Conservation (phyloP, 2,113 vertebrate genomes). For the Lophotis ruficrista region DNA sequence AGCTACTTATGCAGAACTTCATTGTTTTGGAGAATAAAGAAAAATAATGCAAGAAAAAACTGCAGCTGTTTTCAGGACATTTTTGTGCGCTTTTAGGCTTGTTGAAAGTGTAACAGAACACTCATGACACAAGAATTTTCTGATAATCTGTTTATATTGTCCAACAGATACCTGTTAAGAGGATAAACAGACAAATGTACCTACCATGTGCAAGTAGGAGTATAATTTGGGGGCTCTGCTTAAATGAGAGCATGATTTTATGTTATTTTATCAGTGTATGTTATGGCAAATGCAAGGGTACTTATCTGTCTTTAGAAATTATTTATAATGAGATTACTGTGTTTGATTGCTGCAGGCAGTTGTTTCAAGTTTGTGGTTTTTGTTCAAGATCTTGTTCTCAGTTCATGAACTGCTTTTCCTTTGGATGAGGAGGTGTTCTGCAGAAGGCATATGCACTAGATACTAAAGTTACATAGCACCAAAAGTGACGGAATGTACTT, state of each 20-base stretch:
- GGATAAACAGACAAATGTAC: not conserved
- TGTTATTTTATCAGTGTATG: rapidly evolving
- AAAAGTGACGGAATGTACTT: not conserved
- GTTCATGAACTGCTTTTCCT: not conserved
- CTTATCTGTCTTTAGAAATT: not conserved
- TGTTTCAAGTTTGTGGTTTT: not conserved
- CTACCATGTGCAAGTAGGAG: not conserved
- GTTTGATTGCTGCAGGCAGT: not conserved
- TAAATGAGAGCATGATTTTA: not conserved
- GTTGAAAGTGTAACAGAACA: not conserved
- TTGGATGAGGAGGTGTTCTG: not conserved
- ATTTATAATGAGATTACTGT: not conserved
- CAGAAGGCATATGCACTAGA: not conserved
- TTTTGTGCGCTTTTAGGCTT: not conserved
- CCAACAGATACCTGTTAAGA: not conserved
- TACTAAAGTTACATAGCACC: not conserved
- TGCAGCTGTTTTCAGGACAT: not conserved
- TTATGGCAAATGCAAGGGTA: not conserved
- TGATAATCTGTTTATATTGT: not conserved
- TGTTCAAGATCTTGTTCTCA: not conserved
- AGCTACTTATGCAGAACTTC: not conserved
- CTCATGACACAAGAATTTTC: not conserved
- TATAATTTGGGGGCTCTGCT: not conserved
- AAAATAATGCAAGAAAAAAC: not conserved
- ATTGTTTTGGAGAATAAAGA: not conserved